A percentile compares a stretch with the other conserved stretches of the same genome.
phyloP scores from a whole-genome alignment of 2,113 vertebrate species.

The Alosa alosa region DNA sequence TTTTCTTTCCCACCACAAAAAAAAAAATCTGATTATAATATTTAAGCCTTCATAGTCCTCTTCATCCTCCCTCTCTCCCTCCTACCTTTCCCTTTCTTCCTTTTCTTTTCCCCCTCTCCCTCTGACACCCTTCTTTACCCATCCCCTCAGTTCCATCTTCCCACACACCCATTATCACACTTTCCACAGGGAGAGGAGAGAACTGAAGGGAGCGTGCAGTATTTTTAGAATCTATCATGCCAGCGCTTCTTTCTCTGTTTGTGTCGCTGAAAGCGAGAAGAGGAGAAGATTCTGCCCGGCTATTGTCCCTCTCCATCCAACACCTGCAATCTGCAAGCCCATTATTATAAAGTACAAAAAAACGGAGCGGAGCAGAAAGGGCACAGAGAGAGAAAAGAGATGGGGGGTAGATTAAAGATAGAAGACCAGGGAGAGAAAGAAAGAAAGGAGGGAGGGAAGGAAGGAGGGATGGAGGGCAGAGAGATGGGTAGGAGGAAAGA shows the following conservation, averaged over 20 bases:
- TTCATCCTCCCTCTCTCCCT: conserved; percentile 19
- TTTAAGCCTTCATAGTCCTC: conserved; percentile 28
- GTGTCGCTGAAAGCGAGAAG: background rate
- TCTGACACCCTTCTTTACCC: conserved; percentile 20
- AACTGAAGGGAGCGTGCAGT: conserved; percentile 37
- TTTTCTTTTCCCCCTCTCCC: background rate
- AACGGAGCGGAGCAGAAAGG: conserved; percentile 33
- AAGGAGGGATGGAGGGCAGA: background rate
- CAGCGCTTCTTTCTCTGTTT: conserved; percentile 40
- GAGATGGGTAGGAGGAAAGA: background rate
- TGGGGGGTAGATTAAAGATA: background rate
- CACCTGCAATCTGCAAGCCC: conserved; percentile 40
- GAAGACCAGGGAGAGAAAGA: conserved; percentile 1
- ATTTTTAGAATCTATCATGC: conserved; percentile 54
- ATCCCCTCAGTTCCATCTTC: conserved; percentile 42
- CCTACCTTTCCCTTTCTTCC: conserved; percentile 13
- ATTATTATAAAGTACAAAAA: conserved; percentile 44
- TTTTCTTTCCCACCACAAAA: background rate
- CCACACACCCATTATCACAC: conserved; percentile 49
- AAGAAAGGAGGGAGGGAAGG: background rate
- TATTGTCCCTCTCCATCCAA: conserved; percentile 39
- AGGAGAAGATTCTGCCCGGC: conserved; percentile 37
- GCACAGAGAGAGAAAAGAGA: background rate
- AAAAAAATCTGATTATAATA: conserved; percentile 18
- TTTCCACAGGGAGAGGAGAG: conserved; percentile 36